Evolutionary conservation across 1,140 invertebrate genomes (phyloP), one percentile per base, ranked within the genome.

Genomic region (Orius insidiosus): DNA sequence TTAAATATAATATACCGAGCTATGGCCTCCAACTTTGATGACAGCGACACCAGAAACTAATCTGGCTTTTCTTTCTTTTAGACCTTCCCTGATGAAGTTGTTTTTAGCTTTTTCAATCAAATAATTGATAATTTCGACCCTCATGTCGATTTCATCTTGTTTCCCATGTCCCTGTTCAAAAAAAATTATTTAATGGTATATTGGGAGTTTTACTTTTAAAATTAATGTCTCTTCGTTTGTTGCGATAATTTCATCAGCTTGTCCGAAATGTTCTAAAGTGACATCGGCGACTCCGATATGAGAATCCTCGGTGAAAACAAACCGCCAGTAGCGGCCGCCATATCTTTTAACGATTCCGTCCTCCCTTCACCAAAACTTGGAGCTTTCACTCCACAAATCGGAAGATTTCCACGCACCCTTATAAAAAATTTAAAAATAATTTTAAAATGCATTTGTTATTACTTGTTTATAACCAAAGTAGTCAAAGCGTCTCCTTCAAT

Each of bases 401-500:
- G 11, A 10, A 40, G n/a, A 8, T 14, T 48, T 39, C 39, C 19
- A 78, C 79, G 55, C 65, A 73, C n/a, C 84, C 72, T 60, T 70
- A 67, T 7, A 82, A 65, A 19, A 5, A 40, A 10, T 6, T 6
- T 40, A 40, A 36, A 36, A 15, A 36, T 4, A 36, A 36, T n/a
- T 15, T 41, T 3, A 41, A 41, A 19, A 3, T 5, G 5, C 5
- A 31, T 49, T 32, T 38, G 31, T n/a, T 8, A 52, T 45, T 15
- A 52, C 42, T 70, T 45, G 58, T 85, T 85, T 1, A 85, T 65
- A 31, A 86, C 78, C 19, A 87, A 60, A 3, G 76, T 76, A 30
- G 72, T 78, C 5, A 85, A 62, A n/a, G 83, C 80, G 57, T 85
- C 83, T 8, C 76, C 76, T 60, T 84, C 78, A 36, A 85, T 67